Percentiles rank a stretch among this genome's conserved stretches.
These are phyloP conservation scores for Eleginops maclovinus DNA, from an alignment of 2,113 vertebrate species.

Conservation along the genomic window DNA sequence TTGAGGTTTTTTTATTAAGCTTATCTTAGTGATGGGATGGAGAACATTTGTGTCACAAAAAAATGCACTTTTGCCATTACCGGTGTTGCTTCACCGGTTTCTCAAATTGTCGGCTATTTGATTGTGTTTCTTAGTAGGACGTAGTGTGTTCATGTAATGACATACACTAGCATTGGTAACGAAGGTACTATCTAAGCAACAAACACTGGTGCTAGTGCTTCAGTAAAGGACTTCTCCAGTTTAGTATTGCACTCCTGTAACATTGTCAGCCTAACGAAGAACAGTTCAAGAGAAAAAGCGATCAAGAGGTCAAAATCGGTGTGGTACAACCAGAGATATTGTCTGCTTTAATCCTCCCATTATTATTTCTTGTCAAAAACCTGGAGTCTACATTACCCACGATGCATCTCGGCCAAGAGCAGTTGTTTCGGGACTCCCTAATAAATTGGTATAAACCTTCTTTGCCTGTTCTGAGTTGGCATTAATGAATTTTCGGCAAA, in stretches of 20 bases:
- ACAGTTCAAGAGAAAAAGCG: background rate
- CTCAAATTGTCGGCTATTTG: slow-evolving; percentile 7
- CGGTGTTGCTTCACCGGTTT: slow-evolving; percentile 11
- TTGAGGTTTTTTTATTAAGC: slow-evolving; percentile 68
- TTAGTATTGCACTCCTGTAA: background rate
- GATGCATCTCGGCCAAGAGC: background rate
- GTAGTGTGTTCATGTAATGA: slow-evolving; percentile 14
- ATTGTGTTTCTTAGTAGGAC: slow-evolving; percentile 4
- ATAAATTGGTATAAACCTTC: too few species aligned
- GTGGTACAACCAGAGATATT: background rate
- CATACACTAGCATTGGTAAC: slow-evolving; percentile 6
- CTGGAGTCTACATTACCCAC: slow-evolving; percentile 4
- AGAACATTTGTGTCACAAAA: slow-evolving; percentile 48
- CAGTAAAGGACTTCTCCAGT: background rate
- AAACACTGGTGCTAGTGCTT: slow-evolving; percentile 19
- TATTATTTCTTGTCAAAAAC: background rate
- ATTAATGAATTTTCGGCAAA: too few species aligned
- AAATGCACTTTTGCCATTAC: slow-evolving; percentile 44
- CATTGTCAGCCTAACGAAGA: background rate
- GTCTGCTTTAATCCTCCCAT: too few species aligned
- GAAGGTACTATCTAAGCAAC: slow-evolving; percentile 13
- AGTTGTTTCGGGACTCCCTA: too few species aligned
- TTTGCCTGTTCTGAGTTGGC: too few species aligned
- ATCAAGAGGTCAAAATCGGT: background rate
- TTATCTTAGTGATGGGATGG: slow-evolving; percentile 27